Conservation (phyloP, 2,888 invertebrate species). For the Agriotes lineatus region DNA sequence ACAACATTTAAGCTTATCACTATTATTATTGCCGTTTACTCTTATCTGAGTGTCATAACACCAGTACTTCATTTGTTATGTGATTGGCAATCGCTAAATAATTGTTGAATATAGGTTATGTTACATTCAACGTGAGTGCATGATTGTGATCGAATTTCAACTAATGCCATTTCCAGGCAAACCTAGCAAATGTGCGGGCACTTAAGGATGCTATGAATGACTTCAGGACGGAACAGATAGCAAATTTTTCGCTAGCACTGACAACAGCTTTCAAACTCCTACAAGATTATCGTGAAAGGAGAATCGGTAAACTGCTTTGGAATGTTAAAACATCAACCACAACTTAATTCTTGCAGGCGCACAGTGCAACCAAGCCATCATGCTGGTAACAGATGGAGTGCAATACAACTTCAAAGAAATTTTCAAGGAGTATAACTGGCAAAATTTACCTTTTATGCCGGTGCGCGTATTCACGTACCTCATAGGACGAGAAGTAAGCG, state of each 20-base stretch:
- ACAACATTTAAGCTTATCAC: too few relatives aligned
- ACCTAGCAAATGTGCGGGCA: constrained; percentile 85
- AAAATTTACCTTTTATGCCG: constrained; percentile 78
- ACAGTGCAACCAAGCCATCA: constrained; percentile 93
- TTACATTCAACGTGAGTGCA: too few relatives aligned
- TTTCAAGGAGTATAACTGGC: constrained; percentile 92
- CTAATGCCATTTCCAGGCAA: constrained; percentile 80
- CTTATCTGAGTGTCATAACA: too few relatives aligned
- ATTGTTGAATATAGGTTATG: too few relatives aligned
- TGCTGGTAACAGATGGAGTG: constrained; percentile 99
- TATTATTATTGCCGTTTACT: too few relatives aligned
- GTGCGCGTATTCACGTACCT: constrained; percentile 98
- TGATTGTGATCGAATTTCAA: too few relatives aligned
- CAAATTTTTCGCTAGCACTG: constrained; percentile 93
- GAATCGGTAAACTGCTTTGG: constrained; percentile 51
- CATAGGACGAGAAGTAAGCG: constrained; percentile 86
- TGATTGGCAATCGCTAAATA: too few relatives aligned
- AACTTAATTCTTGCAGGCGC: constrained; percentile 56
- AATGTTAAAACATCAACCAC: background rate
- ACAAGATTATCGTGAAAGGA: constrained; percentile 58
- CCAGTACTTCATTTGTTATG: too few relatives aligned
- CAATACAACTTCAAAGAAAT: constrained; percentile 94
- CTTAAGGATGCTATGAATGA: constrained; percentile 83
- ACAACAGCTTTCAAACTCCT: constrained; percentile 91
- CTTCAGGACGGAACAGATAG: constrained; percentile 87